Evolutionary conservation across 2,888 invertebrate genomes (phyloP).

Genomic region (Tenthredo amoena): DNA sequence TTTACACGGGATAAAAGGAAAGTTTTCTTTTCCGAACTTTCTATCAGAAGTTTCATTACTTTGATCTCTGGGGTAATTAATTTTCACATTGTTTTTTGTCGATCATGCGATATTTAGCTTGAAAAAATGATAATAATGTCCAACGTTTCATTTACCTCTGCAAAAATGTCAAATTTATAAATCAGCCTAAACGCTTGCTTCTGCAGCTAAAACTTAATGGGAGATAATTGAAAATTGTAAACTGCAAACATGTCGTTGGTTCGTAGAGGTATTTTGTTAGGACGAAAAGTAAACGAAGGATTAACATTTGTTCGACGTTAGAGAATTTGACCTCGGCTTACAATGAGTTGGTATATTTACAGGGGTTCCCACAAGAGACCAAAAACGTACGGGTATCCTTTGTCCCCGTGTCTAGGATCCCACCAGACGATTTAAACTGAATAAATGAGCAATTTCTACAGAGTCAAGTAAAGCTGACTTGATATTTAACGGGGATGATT

Average conservation of each 20-base stretch:
- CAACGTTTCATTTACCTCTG: neutral
- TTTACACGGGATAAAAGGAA: neutral
- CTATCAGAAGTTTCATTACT: neutral
- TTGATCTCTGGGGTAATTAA: conserved; percentile 34
- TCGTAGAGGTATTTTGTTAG: neutral
- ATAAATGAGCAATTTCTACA: neutral
- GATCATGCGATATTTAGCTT: neutral
- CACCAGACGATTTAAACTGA: neutral
- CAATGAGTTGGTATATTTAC: neutral
- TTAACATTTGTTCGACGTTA: neutral
- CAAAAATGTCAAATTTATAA: neutral
- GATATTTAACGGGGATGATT: neutral
- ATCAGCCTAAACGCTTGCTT: neutral
- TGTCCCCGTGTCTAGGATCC: neutral
- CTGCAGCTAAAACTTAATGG: neutral
- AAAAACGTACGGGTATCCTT: neutral
- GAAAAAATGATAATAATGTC: neutral
- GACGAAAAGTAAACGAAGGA: neutral
- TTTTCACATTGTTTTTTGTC: neutral
- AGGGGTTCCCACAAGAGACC: neutral
- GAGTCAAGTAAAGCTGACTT: neutral
- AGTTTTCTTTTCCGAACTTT: conserved; percentile 8
- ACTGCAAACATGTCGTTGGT: neutral
- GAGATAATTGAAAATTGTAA: neutral
- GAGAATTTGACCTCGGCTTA: conserved; percentile 5